Evolutionary conservation across 2,888 invertebrate species (phyloP), one percentile per base, ranked within the genome.

Genomic region (Scaptodrosophila latifasciaeformis): DNA sequence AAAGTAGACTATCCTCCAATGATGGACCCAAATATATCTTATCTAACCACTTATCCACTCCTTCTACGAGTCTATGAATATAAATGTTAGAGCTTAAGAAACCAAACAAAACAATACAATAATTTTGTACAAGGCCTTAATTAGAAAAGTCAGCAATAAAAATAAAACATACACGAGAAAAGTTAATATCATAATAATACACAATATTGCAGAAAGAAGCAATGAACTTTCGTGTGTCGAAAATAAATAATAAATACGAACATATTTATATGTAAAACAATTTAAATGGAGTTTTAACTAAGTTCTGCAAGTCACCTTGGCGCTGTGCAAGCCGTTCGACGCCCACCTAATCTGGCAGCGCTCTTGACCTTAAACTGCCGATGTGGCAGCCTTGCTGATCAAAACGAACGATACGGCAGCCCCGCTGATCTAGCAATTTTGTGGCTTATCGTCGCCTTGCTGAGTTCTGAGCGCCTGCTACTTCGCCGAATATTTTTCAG

Each of bases 71-170:
- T 5, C 24, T 3, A 7, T 24, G 24, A 19, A 55, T 75, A 78
- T 4, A 79, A 66, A 78, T n/a, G 55, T 69, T 74, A 74, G 77
- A 74, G 79, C 64, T 53, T 58, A 63, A 56, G 5, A 18, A 31
- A 40, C 6, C 24, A 7, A 18, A 37, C 13, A 47, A 45, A 54
- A 44, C 67, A 67, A 77, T 68, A 70, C 75, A 77, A 75, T 80
- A 75, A 74, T 74, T 80, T 75, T 75, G 78, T 75, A 75, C 75
- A 75, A 80, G 78, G 80, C 74, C 74, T 74, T 74, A 74, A 74
- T 67, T 79, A 76, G 80, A 76, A 79, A 69, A 72, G 80, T 79
- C 72, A 74, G 80, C 72, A 79, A 74, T 74, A 79, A 44, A 60
- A 62, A 62, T 72, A 7, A 7, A 5, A 24, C n/a, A 24, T 24